Percentiles rank a stretch among this genome's conserved stretches.
These are phyloP conservation scores for Xiphophorus birchmanni DNA, from an alignment of 2,797 vertebrate species.

Conservation along the genomic window DNA sequence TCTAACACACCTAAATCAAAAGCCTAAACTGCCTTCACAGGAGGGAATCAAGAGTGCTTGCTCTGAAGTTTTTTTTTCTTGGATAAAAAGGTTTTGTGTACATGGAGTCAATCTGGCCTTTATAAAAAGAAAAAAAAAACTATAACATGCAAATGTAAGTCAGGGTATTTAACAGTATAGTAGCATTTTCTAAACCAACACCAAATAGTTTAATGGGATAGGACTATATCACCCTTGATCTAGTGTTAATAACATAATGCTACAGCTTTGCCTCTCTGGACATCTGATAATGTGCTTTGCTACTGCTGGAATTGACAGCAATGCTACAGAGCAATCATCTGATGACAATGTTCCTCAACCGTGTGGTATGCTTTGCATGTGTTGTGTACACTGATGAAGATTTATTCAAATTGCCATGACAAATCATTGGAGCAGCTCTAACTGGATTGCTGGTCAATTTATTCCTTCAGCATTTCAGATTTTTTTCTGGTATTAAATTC, in stretches of 20 bases:
- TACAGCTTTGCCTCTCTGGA: background rate
- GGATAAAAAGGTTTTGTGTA: background rate
- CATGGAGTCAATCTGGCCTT: background rate
- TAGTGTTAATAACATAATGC: background rate
- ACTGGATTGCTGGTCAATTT: background rate
- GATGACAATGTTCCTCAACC: background rate
- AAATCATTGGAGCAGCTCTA: background rate
- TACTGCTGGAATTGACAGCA: background rate
- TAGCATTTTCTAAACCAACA: too few species aligned
- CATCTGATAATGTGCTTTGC: background rate
- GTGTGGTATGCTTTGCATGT: background rate
- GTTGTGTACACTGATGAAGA: background rate
- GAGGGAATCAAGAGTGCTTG: background rate
- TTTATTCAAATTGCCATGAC: background rate
- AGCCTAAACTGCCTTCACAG: background rate
- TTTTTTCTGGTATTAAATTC: background rate
- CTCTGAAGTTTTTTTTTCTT: background rate
- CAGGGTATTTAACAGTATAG: too few species aligned
- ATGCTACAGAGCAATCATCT: background rate
- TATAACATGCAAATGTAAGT: too few species aligned
- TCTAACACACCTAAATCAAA: background rate
- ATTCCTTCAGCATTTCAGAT: background rate
- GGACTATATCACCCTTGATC: background rate
- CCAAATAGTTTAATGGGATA: background rate
- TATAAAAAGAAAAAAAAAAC: too few species aligned